Conservation (phyloP, 2,113 vertebrate species). For the Catharus bicknelli region DNA sequence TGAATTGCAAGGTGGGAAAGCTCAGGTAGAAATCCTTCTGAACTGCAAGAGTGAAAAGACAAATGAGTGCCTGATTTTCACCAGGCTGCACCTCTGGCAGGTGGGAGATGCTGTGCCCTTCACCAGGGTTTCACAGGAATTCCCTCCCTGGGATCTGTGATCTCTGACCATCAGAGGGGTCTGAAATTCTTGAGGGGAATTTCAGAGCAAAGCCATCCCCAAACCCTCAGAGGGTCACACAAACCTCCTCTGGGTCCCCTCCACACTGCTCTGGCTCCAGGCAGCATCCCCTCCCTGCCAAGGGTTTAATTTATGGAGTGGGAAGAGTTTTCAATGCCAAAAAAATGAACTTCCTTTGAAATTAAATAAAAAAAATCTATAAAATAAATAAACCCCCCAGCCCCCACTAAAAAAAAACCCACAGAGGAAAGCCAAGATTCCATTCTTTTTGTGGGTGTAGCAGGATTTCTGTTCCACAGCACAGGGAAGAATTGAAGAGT, state of each 20-base stretch:
- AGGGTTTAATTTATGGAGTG: slow-evolving; percentile 26
- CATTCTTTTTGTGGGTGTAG: slow-evolving; percentile 30
- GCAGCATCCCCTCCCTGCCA: slow-evolving; percentile 28
- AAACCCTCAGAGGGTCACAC: neutral
- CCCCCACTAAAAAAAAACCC: neutral
- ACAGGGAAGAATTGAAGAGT: neutral
- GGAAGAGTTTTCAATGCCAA: slow-evolving; percentile 32
- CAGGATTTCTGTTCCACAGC: neutral
- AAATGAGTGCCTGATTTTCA: neutral
- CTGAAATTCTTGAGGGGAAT: neutral
- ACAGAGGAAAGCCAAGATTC: slow-evolving; percentile 38
- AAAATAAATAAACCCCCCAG: neutral
- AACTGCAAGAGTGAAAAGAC: fast-evolving
- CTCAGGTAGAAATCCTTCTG: neutral
- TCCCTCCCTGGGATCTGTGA: neutral
- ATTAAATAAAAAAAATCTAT: neutral
- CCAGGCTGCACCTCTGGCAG: neutral
- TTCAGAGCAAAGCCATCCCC: neutral
- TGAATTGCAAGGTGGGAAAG: too few relatives aligned
- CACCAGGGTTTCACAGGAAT: neutral
- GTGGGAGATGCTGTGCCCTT: neutral
- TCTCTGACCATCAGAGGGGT: neutral
- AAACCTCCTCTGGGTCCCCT: neutral
- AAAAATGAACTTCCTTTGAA: slow-evolving; percentile 16
- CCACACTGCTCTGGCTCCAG: neutral